These are phyloP conservation scores for Erpornis zantholeuca DNA, from an alignment of 2,113 vertebrate genomes.

Conservation along the genomic window DNA sequence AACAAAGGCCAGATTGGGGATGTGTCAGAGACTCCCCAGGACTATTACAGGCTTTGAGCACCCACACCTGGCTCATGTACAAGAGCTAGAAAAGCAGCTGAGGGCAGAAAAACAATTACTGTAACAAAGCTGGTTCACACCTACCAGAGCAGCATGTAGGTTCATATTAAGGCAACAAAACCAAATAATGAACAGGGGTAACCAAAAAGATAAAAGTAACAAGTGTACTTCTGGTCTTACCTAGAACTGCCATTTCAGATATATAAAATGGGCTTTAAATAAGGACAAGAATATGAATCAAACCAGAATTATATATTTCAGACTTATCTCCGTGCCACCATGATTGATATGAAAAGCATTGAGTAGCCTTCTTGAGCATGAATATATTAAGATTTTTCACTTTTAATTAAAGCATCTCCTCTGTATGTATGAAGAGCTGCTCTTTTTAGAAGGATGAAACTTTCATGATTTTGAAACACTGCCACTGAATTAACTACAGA, in stretches of 20 bases:
- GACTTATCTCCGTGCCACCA: background rate
- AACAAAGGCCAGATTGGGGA: background rate
- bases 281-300: background rate
- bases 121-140: background rate
- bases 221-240: background rate
- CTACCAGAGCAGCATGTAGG: background rate
- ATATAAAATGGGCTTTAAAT: background rate
- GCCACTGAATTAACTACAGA: background rate
- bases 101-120: background rate
- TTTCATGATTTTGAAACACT: background rate
- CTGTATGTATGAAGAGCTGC: background rate
- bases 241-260: background rate
- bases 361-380: background rate
- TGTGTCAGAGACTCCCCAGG: background rate
- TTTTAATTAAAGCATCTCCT: slow-evolving; percentile 4
- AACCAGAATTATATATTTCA: background rate
- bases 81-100: background rate
- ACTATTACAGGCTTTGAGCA: background rate
- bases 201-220: background rate
- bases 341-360: background rate
- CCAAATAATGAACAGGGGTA: background rate
- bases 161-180: background rate
- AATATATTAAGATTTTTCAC: background rate
- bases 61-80: fast-evolving
- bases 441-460: background rate